Percentiles rank a stretch among this genome's conserved stretches.
phyloP scores from a whole-genome alignment of 2,113 vertebrate species.

The Oncorhynchus kisutch region DNA sequence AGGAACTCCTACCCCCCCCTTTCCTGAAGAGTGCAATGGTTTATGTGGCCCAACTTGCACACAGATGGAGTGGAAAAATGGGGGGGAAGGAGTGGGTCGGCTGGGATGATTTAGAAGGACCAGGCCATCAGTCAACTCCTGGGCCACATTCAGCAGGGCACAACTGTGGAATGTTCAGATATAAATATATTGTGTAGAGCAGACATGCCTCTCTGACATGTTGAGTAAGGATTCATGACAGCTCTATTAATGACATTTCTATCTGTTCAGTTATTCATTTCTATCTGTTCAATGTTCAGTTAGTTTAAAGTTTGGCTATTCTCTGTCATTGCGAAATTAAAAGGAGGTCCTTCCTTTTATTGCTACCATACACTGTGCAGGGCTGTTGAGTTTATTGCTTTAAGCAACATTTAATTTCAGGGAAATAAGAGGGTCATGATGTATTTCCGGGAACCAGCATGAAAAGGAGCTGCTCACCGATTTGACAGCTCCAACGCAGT shows the following conservation, averaged over 20 bases:
- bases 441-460: background rate
- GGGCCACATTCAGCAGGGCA: background rate
- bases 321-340: background rate
- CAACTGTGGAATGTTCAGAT: background rate
- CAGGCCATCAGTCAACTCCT: background rate
- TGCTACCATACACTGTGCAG: background rate
- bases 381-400: background rate
- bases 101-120: background rate
- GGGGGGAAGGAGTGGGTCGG: background rate
- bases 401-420: too few relatives aligned
- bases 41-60: constrained; percentile 52
- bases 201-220: too few relatives aligned
- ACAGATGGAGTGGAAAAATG: constrained; percentile 49
- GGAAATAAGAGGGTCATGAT: background rate
- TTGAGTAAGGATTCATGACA: too few relatives aligned
- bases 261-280: too few relatives aligned
- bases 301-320: too few relatives aligned
- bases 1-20: constrained; percentile 15
- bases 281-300: too few relatives aligned
- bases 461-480: background rate
- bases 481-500: too few relatives aligned
- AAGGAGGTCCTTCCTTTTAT: background rate
- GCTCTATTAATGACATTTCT: too few relatives aligned
- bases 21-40: constrained; percentile 40
- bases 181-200: background rate